Conservation (phyloP, 2,888 invertebrate genomes). For the Brachycybe producta region DNA sequence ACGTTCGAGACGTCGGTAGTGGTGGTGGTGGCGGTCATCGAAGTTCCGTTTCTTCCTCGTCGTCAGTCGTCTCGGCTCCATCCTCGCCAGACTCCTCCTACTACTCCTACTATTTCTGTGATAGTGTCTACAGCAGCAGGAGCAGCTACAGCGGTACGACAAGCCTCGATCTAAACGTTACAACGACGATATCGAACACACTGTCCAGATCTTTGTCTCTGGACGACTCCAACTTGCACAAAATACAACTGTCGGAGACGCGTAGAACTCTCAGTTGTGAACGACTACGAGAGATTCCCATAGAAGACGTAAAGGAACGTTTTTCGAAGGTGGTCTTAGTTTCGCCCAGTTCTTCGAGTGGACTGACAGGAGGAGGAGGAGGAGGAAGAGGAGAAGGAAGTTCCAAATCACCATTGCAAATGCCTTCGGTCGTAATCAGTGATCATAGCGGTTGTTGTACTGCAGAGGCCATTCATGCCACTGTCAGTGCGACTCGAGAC, state of each 20-base stretch:
- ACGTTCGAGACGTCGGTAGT: no score
- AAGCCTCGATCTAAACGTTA: constrained; percentile 6
- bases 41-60: no score
- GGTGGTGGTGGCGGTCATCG: no score
- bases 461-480: constrained; percentile 2
- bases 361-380: neutral
- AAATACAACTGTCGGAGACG: neutral
- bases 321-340: neutral
- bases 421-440: constrained; percentile 75
- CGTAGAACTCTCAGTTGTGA: constrained; percentile 18
- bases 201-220: constrained; percentile 6
- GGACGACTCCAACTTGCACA: neutral
- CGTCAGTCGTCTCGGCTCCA: constrained; percentile 8
- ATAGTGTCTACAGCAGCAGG: constrained; percentile 11
- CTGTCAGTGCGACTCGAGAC: constrained; percentile 2
- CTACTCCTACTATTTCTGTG: no score
- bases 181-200: neutral
- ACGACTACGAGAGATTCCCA: constrained; percentile 14
- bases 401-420: constrained; percentile 44
- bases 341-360: neutral
- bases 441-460: constrained; percentile 43
- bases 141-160: constrained; percentile 5
- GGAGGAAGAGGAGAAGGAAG: neutral
- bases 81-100: constrained; percentile 14
- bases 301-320: constrained; percentile 3